Percentiles rank a stretch among this genome's conserved stretches.
phyloP scores from a whole-genome alignment of 2,797 vertebrate species.

The Prionace glauca region DNA sequence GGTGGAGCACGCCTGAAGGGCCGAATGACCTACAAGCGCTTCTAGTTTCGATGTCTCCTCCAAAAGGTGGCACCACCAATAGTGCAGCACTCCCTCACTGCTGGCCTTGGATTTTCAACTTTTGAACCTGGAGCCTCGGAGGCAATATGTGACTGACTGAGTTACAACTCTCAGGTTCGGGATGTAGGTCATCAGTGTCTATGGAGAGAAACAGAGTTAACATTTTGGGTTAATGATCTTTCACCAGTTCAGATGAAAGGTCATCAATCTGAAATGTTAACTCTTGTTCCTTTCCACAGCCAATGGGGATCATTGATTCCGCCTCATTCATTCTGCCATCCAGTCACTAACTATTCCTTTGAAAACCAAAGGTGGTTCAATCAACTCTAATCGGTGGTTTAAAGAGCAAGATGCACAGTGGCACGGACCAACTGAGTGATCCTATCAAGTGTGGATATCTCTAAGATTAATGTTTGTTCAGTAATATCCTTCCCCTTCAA shows the following conservation, averaged over 20 bases:
- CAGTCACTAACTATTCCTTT: not conserved
- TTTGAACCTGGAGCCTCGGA: not conserved
- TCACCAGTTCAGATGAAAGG: not conserved
- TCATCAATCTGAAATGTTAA: not conserved
- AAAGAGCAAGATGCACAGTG: not conserved
- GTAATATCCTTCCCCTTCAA: not conserved
- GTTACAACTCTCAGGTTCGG: not conserved
- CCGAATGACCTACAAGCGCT: too few species aligned
- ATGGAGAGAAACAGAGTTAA: not conserved
- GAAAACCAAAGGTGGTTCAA: not conserved
- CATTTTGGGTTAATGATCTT: not conserved
- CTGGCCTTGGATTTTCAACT: not conserved
- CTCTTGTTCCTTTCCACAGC: not conserved
- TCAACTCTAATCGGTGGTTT: not conserved
- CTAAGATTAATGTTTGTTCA: not conserved
- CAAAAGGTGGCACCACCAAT: too few species aligned
- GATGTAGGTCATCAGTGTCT: too few species aligned
- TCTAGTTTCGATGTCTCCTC: too few species aligned
- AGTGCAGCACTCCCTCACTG: not conserved
- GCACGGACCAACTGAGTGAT: not conserved
- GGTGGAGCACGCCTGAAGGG: too few species aligned
- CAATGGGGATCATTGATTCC: not conserved
- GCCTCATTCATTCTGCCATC: not conserved
- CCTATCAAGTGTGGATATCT: not conserved
- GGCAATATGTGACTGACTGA: not conserved